These are phyloP conservation scores for Dascyllus trimaculatus DNA, from an alignment of 2,113 vertebrate species.

Conservation along the genomic window DNA sequence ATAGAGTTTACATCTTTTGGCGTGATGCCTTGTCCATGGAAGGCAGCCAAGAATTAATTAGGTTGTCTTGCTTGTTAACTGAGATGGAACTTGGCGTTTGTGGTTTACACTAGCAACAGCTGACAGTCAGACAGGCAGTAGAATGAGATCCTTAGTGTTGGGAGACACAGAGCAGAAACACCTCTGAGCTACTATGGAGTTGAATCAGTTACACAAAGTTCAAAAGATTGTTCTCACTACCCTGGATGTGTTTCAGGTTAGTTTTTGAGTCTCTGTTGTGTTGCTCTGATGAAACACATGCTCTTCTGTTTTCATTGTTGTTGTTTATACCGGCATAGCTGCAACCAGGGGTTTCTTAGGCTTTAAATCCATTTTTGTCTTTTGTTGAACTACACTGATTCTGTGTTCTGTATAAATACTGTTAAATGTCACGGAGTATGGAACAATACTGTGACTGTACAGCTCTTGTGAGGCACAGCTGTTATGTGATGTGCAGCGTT, in stretches of 20 bases:
- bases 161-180: conserved; percentile 15
- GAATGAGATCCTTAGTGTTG: conserved; percentile 25
- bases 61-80: conserved; percentile 41
- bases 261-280: neutral
- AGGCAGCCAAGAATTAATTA: conserved; percentile 48
- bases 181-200: conserved; percentile 9
- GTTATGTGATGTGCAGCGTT: neutral
- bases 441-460: neutral
- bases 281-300: neutral
- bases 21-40: conserved; percentile 24
- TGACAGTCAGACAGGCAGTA: neutral
- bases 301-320: conserved; percentile 4
- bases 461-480: neutral
- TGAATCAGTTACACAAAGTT: conserved; percentile 6
- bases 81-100: conserved; percentile 42
- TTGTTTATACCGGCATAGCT: neutral
- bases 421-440: neutral
- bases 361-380: neutral
- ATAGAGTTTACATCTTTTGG: conserved; percentile 47
- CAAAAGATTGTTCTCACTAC: neutral
- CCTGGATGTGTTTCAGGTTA: neutral
- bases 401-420: neutral
- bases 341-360: neutral
- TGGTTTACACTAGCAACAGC: conserved; percentile 17
- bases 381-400: neutral